Conservation (phyloP, 2,888 invertebrate genomes). For the Acrocyrtus sp. region DNA sequence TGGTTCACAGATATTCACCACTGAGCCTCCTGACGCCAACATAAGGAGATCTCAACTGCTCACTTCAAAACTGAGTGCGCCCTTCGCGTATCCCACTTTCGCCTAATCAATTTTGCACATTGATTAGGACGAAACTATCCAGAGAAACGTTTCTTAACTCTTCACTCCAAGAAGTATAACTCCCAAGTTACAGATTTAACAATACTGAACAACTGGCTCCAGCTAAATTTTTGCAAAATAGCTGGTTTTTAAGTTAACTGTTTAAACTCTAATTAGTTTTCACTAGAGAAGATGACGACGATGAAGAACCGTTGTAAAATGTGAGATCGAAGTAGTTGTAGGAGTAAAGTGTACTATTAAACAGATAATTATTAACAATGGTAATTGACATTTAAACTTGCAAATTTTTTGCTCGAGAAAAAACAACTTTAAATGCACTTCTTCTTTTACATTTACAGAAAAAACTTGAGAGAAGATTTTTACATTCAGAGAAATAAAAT, state of each 20-base stretch:
- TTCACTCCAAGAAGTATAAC: background rate
- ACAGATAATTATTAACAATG: slow-evolving; percentile 20
- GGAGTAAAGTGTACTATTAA: too few relatives aligned
- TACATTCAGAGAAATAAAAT: too few relatives aligned
- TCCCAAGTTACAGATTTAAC: slow-evolving; percentile 7
- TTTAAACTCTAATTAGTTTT: slow-evolving; percentile 14
- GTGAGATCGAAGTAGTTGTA: slow-evolving; percentile 42
- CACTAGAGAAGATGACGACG: slow-evolving; percentile 30
- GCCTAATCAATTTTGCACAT: slow-evolving; percentile 50
- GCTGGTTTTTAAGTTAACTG: background rate
- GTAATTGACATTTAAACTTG: slow-evolving; percentile 42
- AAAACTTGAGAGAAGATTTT: too few relatives aligned
- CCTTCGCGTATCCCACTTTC: slow-evolving; percentile 12
- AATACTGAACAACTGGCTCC: slow-evolving; percentile 42
- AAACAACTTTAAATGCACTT: too few relatives aligned
- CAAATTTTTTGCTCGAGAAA: too few relatives aligned
- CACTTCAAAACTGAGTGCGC: slow-evolving; percentile 19
- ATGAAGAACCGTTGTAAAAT: slow-evolving; percentile 30
- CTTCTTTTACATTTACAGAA: background rate
- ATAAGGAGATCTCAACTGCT: slow-evolving; percentile 52
- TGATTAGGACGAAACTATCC: slow-evolving; percentile 37
- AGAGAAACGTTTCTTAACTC: background rate
- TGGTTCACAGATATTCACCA: slow-evolving; percentile 40
- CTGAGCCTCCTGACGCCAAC: slow-evolving; percentile 51
- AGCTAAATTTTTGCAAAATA: slow-evolving; percentile 16